Evolutionary conservation across 2,888 invertebrate species (phyloP), one percentile per base, ranked within the genome.

Genomic region (Agriopis aurantiaria): DNA sequence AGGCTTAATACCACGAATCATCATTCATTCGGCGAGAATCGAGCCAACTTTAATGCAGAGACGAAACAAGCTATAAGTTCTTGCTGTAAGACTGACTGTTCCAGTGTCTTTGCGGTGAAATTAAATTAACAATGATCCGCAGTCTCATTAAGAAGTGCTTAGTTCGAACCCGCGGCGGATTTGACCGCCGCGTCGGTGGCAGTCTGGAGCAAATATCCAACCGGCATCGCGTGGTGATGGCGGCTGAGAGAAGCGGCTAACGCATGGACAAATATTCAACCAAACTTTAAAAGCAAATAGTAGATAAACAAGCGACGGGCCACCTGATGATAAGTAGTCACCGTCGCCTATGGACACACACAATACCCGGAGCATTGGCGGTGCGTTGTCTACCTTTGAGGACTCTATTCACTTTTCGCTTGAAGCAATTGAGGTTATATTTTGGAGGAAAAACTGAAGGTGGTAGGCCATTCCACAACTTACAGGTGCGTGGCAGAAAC

Each of bases 141-240:
- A 52, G 71, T 69, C 69, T 75, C 73, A 77, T 75, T 74, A 67
- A 70, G 66, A 60, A 72, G 67, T 71, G 68, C 69, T 73, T 76
- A 76, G 73, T 76, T 68, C 69, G 71, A 72, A 64, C 70, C 73
- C 70, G 72, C 62, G 69, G 65, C 53, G 68, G 68, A 61, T 69
- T 67, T 69, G 73, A 70, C 72, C 73, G 74, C 68, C 73, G 68
- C 71, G 69, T 65, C 69, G 12, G n/a, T n/a, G n/a, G 43, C 52
- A 17, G 52, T 8, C 17, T 40, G 8, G 43, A 10, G 52, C 65
- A 12, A 6, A 12, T 33, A 14, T 11, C 17, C 33, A 17, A 12
- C 51, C 17, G 51, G 17, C 12, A 17, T 7, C 0, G 51, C 0
- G 17, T 8, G 8, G 51, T n/a, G 8, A 17, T 17, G 51, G 0